These are phyloP conservation scores for Poecilus cupreus DNA, from an alignment of 2,888 invertebrate species.

Conservation along the genomic window DNA sequence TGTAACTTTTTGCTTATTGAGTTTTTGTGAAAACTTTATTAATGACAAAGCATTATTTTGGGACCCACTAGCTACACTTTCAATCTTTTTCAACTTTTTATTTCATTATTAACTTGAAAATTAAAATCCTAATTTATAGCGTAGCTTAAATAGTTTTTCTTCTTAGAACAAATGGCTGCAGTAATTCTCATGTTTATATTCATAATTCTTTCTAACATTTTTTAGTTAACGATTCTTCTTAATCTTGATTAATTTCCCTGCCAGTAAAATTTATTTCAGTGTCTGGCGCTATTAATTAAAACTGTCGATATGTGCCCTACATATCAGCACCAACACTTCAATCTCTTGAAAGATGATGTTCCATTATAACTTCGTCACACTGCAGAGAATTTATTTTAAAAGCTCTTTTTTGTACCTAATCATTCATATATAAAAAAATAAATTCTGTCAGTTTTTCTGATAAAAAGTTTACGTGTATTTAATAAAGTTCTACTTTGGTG, in stretches of 20 bases:
- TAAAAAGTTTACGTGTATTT: conserved; percentile 13
- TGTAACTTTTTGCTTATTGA: too few species aligned
- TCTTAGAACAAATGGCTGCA: not conserved
- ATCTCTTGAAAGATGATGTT: not conserved
- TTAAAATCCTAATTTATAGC: not conserved
- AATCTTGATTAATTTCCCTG: conserved; percentile 1
- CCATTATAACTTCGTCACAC: not conserved
- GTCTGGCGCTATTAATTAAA: conserved; percentile 3
- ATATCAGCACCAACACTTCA: not conserved
- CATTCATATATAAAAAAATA: not conserved
- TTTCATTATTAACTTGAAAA: too few species aligned
- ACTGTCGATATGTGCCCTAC: conserved; percentile 7
- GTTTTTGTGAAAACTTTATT: too few species aligned
- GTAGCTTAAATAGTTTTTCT: not conserved
- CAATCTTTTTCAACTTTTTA: too few species aligned
- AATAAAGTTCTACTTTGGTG: not conserved
- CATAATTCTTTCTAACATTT: not conserved
- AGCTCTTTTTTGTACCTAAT: not conserved
- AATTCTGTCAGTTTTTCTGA: not conserved
- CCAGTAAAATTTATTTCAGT: not conserved
- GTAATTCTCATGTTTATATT: not conserved
- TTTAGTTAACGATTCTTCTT: conserved; percentile 1
- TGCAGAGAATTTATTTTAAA: not conserved
- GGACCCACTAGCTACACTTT: too few species aligned
- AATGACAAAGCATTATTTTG: too few species aligned